Conservation (phyloP, 2,888 invertebrate species). For the Gerris lacustris region DNA sequence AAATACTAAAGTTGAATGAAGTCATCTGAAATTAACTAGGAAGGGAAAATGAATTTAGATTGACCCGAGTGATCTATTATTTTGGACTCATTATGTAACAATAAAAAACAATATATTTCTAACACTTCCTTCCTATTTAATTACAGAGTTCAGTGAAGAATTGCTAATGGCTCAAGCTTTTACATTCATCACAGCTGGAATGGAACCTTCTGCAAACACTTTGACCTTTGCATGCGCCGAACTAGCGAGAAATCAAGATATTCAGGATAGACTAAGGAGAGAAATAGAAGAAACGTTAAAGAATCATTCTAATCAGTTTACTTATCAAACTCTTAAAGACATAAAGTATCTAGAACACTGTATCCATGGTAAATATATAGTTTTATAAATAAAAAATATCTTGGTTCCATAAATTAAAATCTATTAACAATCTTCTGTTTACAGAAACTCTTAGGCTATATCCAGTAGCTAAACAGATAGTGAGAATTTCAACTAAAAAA, state of each 20-base stretch:
- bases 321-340: neutral
- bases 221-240: neutral
- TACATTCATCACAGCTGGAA: constrained; percentile 2
- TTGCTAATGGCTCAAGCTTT: neutral
- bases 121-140: neutral
- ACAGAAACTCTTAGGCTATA: neutral
- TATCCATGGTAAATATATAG: neutral
- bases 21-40: too few relatives aligned
- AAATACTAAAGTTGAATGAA: too few relatives aligned
- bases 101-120: neutral
- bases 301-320: neutral
- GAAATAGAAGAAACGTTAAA: neutral
- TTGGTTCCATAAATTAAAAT: neutral
- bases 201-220: neutral
- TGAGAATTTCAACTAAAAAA: neutral
- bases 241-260: neutral
- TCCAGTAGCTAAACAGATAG: neutral
- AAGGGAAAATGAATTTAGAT: too few relatives aligned
- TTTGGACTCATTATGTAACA: too few relatives aligned
- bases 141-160: constrained; percentile 1
- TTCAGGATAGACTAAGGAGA: neutral
- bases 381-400: neutral
- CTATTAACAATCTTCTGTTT: neutral
- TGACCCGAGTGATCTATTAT: too few relatives aligned
- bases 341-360: neutral